Conservation (phyloP, 2,888 invertebrate genomes). For the Neoaliturus tenellus region DNA sequence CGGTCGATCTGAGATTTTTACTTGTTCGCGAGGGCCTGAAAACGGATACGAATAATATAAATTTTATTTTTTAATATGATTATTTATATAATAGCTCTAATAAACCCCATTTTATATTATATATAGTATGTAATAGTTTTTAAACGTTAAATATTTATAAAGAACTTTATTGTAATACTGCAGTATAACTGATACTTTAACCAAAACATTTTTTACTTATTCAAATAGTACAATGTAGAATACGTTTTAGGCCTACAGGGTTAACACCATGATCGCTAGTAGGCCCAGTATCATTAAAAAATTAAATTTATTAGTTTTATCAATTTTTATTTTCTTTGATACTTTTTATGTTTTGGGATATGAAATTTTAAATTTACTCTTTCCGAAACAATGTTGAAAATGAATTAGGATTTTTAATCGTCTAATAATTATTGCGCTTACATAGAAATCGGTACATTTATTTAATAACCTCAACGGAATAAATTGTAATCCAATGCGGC, state of each 20-base stretch:
- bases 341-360: no score
- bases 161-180: constrained; percentile 34
- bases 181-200: constrained; percentile 24
- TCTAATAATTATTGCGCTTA: no score
- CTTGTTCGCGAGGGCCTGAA: constrained; percentile 33
- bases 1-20: constrained; percentile 15
- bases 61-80: constrained; percentile 41
- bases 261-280: constrained; percentile 7
- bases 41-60: constrained; percentile 44
- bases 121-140: constrained; percentile 51
- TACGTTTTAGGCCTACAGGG: constrained; percentile 54
- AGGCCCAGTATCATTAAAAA: not conserved
- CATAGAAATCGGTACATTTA: no score
- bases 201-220: constrained; percentile 21
- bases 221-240: constrained; percentile 42
- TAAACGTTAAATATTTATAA: constrained; percentile 48
- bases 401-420: no score
- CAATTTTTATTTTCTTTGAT: no score
- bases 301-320: no score
- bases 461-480: no score
- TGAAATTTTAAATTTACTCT: no score
- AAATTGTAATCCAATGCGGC: no score
- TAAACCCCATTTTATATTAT: constrained; percentile 48
- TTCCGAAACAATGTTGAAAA: no score
- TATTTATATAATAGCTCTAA: constrained; percentile 51